Base-by-base conservation (phyloP, 1,140 invertebrate genomes). In the Papilio aristodemus region DNA sequence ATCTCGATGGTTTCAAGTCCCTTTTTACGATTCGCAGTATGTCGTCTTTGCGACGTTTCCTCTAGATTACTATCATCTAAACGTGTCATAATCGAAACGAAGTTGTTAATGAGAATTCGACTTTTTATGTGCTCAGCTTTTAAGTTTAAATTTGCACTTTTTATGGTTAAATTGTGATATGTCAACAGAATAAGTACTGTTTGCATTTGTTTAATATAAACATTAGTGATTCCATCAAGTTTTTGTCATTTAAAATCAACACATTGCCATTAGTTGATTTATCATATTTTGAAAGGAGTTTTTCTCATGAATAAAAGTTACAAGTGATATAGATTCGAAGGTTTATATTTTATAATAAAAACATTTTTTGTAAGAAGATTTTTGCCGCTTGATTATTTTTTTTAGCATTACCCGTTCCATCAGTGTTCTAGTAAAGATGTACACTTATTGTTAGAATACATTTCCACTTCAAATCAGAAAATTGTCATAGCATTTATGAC, bases 1-100 rank as follows among this genome's bases (percentile, higher is more conserved):
- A n/a, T n/a, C n/a, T n/a, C n/a, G n/a, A n/a, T 83, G 87, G 84
- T 91, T 89, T 89, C 89, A 91, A 91, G 89, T 89, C 82, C 75
- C 85, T 89, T 90, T 90, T 90, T 90, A 88, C 83, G 79, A 79
- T 41, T 14, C 22, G 14, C 14, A 64, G 78, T 79, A 70, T 74
- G 76, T 85, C 83, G 77, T 76, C 78, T 82, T 86, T 50, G 46
- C 10, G 19, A 50, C 2, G 77, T 78, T 80, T 80, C 74, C 71
- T 71, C 71, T 72, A 80, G 80, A 80, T 82, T 81, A 75, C 74
- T 74, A 57, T 68, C 59, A 70, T 63, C 37, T 60, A 8, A 46
- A 38, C 36, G 43, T 54, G 25, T 67, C 50, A 58, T 62, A 38
- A 62, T 39, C 59, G 59, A 38, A 32, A 62, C 32, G n/a, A 17